Evolutionary conservation across 2,113 vertebrate species (phyloP), one percentile per base, ranked within the genome.

Genomic region (Brachionichthys hirsutus): DNA sequence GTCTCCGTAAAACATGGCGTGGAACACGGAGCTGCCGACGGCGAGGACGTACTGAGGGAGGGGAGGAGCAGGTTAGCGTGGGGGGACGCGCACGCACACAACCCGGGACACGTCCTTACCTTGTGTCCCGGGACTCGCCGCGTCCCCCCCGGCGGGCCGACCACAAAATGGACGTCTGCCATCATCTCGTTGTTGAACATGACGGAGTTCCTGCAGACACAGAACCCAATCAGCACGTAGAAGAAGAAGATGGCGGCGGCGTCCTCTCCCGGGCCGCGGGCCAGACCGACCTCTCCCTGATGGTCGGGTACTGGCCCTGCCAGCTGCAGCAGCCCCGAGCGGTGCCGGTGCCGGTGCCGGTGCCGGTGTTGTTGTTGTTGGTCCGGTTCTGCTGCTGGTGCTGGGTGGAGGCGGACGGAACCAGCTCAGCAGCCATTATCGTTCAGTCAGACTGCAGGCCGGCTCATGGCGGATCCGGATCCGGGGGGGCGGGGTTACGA

Each of bases 181-280:
- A 99, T 99, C 93, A 94, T 92, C 87, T 99, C 97, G 82, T 98
- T 99, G 94, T 99, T 99, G 91, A 97, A 99, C 97, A 99, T 98
- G 90, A 99, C 93, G 44, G 96, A 93, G 85, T 99, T 99, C 93
- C 97, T 99, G 84, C 70, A 87, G 24, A 30, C 24, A 30, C n/a
- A n/a, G n/a, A n/a, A n/a, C n/a, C n/a, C n/a, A n/a, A n/a, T n/a
- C n/a, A n/a, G n/a, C n/a, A n/a, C n/a, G n/a, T n/a, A n/a, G n/a
- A n/a, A n/a, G n/a, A n/a, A n/a, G n/a, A n/a, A n/a, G n/a, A n/a
- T n/a, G n/a, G n/a, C n/a, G n/a, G n/a, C n/a, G n/a, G n/a, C n/a
- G n/a, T n/a, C n/a, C n/a, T n/a, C n/a, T n/a, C n/a, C n/a, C n/a
- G n/a, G n/a, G n/a, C n/a, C n/a, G n/a, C n/a, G 24, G 24, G 2